Conservation (phyloP, 2,888 invertebrate species). For the Pomacea canaliculata region DNA sequence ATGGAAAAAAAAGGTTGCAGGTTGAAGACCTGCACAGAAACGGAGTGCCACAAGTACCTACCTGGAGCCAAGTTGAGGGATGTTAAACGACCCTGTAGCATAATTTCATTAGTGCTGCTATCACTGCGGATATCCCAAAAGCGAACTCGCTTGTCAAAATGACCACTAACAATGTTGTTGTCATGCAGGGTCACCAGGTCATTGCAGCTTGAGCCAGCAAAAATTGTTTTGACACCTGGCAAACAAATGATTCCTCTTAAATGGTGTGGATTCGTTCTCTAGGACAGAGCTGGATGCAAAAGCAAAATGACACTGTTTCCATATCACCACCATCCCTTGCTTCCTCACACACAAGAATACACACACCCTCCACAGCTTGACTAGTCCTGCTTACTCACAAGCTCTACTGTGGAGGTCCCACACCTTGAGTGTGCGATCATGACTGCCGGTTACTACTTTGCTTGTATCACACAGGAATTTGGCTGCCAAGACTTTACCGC, state of each 20-base stretch:
- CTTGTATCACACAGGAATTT: conserved; percentile 83
- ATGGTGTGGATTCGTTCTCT: too few relatives aligned
- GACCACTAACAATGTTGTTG: conserved; percentile 91
- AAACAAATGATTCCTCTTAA: too few relatives aligned
- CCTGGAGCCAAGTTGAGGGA: conserved; percentile 94
- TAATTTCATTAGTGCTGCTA: conserved; percentile 81
- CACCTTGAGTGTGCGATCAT: conserved; percentile 97
- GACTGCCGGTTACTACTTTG: conserved; percentile 96
- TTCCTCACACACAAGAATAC: too few relatives aligned
- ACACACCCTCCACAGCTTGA: too few relatives aligned
- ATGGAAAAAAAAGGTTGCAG: too few relatives aligned
- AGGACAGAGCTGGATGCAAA: too few relatives aligned
- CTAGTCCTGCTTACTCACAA: conserved; percentile 75
- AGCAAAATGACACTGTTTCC: neutral
- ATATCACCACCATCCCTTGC: neutral
- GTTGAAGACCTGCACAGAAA: too few relatives aligned
- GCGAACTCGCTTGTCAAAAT: conserved; percentile 96
- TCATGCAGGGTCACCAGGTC: conserved; percentile 84
- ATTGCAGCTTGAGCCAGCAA: conserved; percentile 94
- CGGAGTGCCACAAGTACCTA: conserved; percentile 64
- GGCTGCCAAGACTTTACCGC: conserved; percentile 97
- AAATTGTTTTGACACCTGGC: conserved; percentile 69
- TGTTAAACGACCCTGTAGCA: conserved; percentile 92
- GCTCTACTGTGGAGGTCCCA: conserved; percentile 96
- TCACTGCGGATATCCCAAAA: conserved; percentile 96